Percentiles rank a stretch among this genome's conserved stretches.
Conservation (phyloP, 2,888 invertebrate genomes). For the Pantelozetes paolii region DNA sequence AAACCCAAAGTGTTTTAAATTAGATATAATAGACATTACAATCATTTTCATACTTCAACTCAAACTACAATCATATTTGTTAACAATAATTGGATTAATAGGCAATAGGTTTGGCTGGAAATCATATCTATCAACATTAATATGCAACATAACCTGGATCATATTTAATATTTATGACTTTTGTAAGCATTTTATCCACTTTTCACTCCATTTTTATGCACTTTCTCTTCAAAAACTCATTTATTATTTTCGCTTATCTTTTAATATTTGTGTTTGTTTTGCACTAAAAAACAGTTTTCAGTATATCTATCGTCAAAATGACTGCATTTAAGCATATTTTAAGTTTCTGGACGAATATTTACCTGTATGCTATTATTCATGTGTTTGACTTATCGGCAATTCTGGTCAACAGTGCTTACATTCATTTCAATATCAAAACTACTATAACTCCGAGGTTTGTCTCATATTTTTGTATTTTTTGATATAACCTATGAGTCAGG, state of each 20-base stretch:
- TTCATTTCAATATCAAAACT: constrained; percentile 8
- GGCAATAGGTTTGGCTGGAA: not conserved
- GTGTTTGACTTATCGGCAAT: constrained; percentile 13
- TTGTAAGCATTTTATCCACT: not conserved
- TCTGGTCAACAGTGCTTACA: not conserved
- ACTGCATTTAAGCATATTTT: not conserved
- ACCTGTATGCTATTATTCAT: constrained; percentile 19
- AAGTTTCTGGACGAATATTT: not conserved
- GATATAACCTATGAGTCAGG: no score
- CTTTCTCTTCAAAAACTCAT: not conserved
- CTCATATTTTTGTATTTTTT: not conserved
- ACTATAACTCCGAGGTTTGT: not conserved
- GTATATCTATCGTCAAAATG: constrained; percentile 4
- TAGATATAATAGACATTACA: not conserved
- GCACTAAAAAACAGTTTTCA: not conserved
- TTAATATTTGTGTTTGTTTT: no score
- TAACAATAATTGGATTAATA: not conserved
- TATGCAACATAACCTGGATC: not conserved
- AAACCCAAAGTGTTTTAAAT: constrained; percentile 3
- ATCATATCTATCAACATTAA: not conserved
- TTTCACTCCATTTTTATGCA: not conserved
- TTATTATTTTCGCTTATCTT: not conserved
- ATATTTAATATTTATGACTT: constrained; percentile 24
- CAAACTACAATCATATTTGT: not conserved
- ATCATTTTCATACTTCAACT: not conserved